Evolutionary conservation across 2,113 vertebrate genomes (phyloP), one percentile per base, ranked within the genome.

Genomic region (Xiphophorus couchianus): DNA sequence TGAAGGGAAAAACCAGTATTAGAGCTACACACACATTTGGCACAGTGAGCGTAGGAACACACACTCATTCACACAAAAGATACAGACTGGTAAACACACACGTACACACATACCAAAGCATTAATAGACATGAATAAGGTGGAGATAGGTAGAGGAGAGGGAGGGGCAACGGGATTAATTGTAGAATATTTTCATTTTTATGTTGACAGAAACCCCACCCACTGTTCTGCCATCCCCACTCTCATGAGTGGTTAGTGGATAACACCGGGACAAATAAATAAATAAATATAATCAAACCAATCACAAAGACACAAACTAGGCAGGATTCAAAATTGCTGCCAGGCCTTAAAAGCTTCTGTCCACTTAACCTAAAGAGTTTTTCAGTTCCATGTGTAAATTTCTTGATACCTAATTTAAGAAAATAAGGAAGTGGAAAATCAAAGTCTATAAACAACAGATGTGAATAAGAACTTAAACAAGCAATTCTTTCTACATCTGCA

Each of bases 1-100:
- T 91, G 87, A 90, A 76, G 90, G 85, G 85, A 90, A 91, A 94
- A 94, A 94, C 88, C 93, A 93, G 91, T 93, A 93, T 95, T 95
- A 94, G 93, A 94, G 93, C 94, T 90, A 93, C 90, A 93, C 90
- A 93, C 88, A 92, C 51, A 58, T 58, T 90, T 92, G 84, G 87
- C 88, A 94, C 93, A 93, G 90, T 92, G 89, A 93, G 86, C 81
- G 92, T 91, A 90, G 85, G 89, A 90, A 92, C 84, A 92, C 88
- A 89, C 87, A 87, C 89, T 82, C 87, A 66, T 81, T 82, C 88
- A 91, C 87, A 82, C 80, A 90, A 80, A 87, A 80, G 72, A 76
- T 84, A 85, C 73, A 87, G 73, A 91, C 83, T 78, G 78, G 85
- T 87, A 90, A 81, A 90, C 79, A 91, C 74, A 91, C 83, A 91